phyloP scores from a whole-genome alignment of 2,797 vertebrate genomes.

The Hippoglossus hippoglossus region DNA sequence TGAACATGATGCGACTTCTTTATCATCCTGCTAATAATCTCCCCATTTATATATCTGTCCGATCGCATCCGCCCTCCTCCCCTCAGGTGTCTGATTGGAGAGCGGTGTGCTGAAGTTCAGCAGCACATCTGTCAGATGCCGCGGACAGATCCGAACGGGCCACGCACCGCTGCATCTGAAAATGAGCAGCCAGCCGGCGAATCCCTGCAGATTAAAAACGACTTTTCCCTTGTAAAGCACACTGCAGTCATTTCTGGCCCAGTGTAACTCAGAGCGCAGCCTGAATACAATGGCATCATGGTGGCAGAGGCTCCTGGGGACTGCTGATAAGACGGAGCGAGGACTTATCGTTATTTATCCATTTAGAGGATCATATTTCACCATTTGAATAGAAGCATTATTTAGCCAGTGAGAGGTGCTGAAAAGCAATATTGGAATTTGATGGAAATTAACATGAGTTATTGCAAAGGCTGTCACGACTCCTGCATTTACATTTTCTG shows the following conservation, averaged over 20 bases:
- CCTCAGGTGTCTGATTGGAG: neutral
- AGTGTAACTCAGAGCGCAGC: neutral
- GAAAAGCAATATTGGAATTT: slow-evolving; percentile 37
- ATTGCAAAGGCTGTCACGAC: neutral
- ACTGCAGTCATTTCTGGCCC: slow-evolving; percentile 36
- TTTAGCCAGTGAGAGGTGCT: slow-evolving; percentile 31
- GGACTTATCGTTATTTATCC: slow-evolving; percentile 57
- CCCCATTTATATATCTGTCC: slow-evolving; percentile 20
- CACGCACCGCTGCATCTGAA: slow-evolving; percentile 35
- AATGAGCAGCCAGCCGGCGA: slow-evolving; percentile 26
- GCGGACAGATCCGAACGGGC: slow-evolving; percentile 19
- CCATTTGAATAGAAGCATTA: slow-evolving; percentile 37
- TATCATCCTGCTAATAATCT: slow-evolving; percentile 18
- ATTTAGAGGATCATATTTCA: slow-evolving; percentile 42
- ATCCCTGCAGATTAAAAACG: slow-evolving; percentile 51
- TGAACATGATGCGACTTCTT: too few relatives aligned
- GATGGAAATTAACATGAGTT: slow-evolving; percentile 26
- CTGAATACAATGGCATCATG: slow-evolving; percentile 9
- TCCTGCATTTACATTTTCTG: slow-evolving; percentile 15
- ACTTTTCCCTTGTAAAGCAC: slow-evolving; percentile 40
- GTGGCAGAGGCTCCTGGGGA: slow-evolving; percentile 44
- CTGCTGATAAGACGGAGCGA: slow-evolving; percentile 54
- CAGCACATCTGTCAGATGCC: slow-evolving; percentile 15
- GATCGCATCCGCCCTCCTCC: slow-evolving; percentile 14
- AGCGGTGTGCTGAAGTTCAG: slow-evolving; percentile 38